Base-by-base conservation (phyloP, 2,797 vertebrate genomes). In the Sorex maritimensis region DNA sequence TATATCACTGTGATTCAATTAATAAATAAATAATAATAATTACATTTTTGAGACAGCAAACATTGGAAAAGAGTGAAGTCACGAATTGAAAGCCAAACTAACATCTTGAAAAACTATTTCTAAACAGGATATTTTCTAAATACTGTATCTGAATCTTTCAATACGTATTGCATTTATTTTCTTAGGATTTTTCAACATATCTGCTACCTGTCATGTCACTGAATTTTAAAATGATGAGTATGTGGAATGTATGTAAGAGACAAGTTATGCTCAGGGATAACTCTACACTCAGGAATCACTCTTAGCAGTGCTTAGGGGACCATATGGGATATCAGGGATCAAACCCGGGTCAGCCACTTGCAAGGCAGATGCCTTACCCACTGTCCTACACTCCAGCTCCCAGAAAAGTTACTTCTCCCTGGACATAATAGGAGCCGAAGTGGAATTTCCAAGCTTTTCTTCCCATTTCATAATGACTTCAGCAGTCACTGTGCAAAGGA, bases 101-200 rank as follows among this genome's bases (percentile, higher is more conserved):
- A 80, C 21, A 71, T 92, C 83, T 68, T 79, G 49, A 69, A 80
- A 92, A 85, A 68, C 24, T 87, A 23, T 72, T 82, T 91, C 3
- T 26, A 52, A 88, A 86, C 21, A 73, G 55, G 23, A 30, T 69
- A 81, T 87, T 94, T 90, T 90, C 44, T 91, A 30, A 91, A 94
- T 71, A 46, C 74, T 0, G 6, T 44, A 74, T 58, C 80, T 94
- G 92, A 72, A 82, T 74, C 13, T 88, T 88, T 93, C 77, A 82
- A 1, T 69, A 55, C 0, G 0, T 75, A 49, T 74, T 83, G 41
- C 12, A 69, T 79, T 69, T 89, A 34, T 34, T 58, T 79, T 89
- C 75, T 65, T n/a, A 24, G 24, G 12, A 44, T 15, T 55, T 79
- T 68, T 89, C 78, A 84, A 6, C 30, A 44, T 81, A 9, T 77